Conservation (phyloP, 2,113 vertebrate species). For the Leptodactylus fuscus region DNA sequence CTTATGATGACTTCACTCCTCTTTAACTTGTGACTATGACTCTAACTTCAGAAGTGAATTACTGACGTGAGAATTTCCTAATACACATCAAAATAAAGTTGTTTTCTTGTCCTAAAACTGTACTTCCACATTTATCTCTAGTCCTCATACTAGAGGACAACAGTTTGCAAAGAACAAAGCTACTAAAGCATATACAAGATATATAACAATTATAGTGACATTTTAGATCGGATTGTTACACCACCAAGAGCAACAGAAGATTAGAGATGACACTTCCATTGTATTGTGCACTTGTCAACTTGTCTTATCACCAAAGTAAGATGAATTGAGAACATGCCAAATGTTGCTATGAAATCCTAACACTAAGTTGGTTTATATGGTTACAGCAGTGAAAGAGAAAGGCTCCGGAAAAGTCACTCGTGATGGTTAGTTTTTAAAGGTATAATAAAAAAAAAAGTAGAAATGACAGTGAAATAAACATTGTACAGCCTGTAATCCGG, state of each 20-base stretch:
- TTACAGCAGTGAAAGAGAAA: not conserved
- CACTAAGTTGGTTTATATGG: not conserved
- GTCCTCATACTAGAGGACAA: not conserved
- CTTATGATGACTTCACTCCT: no score
- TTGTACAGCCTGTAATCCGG: no score
- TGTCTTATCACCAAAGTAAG: conserved; percentile 6
- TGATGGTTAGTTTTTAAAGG: no score
- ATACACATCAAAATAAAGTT: not conserved
- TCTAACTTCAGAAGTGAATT: not conserved
- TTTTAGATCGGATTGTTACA: not conserved
- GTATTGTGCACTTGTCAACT: not conserved
- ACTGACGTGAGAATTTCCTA: not conserved
- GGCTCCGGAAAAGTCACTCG: no score
- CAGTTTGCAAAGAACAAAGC: not conserved
- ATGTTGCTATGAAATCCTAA: not conserved
- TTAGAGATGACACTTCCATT: conserved; percentile 1
- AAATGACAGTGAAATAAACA: not conserved
- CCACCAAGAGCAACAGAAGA: not conserved
- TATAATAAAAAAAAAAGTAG: no score
- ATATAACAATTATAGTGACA: not conserved
- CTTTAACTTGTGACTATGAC: no score
- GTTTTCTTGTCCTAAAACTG: no score
- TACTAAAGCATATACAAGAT: not conserved
- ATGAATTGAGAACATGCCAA: conserved; percentile 5
- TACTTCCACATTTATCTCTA: not conserved